Percentiles rank a stretch among this genome's conserved stretches.
These are phyloP conservation scores for Germaria angustata DNA, from an alignment of 2,888 invertebrate genomes.

Conservation along the genomic window DNA sequence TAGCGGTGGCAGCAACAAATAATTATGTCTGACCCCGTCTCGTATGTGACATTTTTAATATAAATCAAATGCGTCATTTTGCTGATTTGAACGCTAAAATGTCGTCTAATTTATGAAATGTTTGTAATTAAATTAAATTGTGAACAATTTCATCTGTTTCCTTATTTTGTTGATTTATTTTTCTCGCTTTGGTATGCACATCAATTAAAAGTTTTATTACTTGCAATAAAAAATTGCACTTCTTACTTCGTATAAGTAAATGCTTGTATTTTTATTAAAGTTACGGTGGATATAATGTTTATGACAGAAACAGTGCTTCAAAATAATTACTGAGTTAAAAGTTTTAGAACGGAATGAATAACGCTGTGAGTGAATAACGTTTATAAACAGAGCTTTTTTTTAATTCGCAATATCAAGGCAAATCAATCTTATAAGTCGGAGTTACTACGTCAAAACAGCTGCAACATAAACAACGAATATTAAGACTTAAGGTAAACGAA, in stretches of 20 bases:
- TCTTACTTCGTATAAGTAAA: background rate
- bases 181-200: background rate
- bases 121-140: constrained; percentile 60
- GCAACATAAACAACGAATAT: too few species aligned
- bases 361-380: too few species aligned
- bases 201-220: constrained; percentile 36
- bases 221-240: constrained; percentile 8
- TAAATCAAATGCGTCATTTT: constrained; percentile 58
- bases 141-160: constrained; percentile 6
- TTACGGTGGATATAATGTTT: background rate
- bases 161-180: background rate
- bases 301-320: background rate
- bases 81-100: constrained; percentile 54
- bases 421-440: too few species aligned
- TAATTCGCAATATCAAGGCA: too few species aligned
- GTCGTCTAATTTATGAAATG: constrained; percentile 54
- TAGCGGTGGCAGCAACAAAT: background rate
- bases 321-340: background rate
- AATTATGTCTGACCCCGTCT: constrained; percentile 41
- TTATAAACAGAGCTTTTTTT: too few species aligned
- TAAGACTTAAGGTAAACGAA: too few species aligned
- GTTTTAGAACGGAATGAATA: too few species aligned
- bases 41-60: constrained; percentile 48
- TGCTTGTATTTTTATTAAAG: background rate
- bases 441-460: too few species aligned